A percentile compares a stretch with the other conserved stretches of the same genome.
These are phyloP conservation scores for Sphaeramia orbicularis DNA, from an alignment of 2,797 vertebrate genomes.

Conservation along the genomic window DNA sequence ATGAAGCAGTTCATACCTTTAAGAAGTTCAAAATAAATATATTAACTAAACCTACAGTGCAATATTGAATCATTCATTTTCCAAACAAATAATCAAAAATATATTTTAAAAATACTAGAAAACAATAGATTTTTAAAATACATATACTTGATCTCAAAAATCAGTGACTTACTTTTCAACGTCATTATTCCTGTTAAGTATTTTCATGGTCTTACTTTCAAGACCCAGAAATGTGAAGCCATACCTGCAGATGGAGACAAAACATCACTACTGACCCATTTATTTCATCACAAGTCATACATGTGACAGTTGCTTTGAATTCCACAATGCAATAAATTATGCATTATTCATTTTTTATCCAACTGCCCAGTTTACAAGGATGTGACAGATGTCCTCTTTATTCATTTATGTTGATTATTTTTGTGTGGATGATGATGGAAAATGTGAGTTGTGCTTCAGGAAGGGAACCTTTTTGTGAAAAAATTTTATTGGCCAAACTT, in stretches of 20 bases:
- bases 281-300: background rate
- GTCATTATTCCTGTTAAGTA: conserved; percentile 91
- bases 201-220: conserved; percentile 91
- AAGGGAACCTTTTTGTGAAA: no score
- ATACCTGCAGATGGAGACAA: conserved; percentile 86
- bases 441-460: no score
- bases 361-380: no score
- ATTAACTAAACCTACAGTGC: background rate
- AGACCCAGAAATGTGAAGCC: conserved; percentile 96
- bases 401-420: no score
- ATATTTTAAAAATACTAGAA: background rate
- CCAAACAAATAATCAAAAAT: background rate
- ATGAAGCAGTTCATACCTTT: conserved; percentile 94
- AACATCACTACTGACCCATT: conserved; percentile 46
- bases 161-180: conserved; percentile 90
- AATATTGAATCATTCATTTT: background rate
- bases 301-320: background rate
- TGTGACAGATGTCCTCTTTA: no score
- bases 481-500: no score
- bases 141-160: background rate
- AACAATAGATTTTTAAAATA: background rate
- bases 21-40: background rate
- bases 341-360: background rate
- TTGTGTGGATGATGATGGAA: no score
- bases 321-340: background rate